Evolutionary conservation across 2,888 invertebrate species (phyloP).

Genomic region (Eilema griseolum): DNA sequence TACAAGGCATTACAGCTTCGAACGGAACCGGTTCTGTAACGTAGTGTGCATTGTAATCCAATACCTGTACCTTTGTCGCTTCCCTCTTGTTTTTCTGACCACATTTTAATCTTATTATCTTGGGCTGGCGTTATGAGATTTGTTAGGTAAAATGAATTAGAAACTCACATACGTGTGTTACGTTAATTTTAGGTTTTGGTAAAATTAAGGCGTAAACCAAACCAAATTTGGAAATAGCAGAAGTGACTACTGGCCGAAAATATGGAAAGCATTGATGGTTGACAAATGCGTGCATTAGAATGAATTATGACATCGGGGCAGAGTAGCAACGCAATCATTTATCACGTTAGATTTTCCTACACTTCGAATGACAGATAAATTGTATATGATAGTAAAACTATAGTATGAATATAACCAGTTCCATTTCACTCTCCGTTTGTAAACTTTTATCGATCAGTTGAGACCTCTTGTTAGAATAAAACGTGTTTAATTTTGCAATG

Average conservation of each 20-base stretch:
- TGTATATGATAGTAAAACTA: conserved; percentile 48
- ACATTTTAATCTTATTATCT: conserved; percentile 58
- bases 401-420: conserved; percentile 25
- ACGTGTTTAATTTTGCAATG: conserved; percentile 46
- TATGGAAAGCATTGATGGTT: conserved; percentile 16
- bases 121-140: conserved; percentile 53
- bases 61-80: conserved; percentile 50
- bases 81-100: conserved; percentile 56
- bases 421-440: conserved; percentile 9
- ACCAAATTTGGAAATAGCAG: background rate
- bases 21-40: conserved; percentile 22
- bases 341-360: conserved; percentile 56
- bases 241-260: conserved; percentile 4
- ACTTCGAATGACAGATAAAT: conserved; percentile 50
- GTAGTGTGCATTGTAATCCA: conserved; percentile 41
- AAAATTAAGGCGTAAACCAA: background rate
- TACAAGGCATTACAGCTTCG: conserved; percentile 36
- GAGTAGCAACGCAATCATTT: conserved; percentile 47
- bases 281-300: conserved; percentile 44
- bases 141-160: conserved; percentile 58
- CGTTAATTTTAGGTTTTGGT: conserved; percentile 20
- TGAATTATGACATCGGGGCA: conserved; percentile 52
- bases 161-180: conserved; percentile 46
- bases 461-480: conserved; percentile 29
- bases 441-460: conserved; percentile 33